These are phyloP conservation scores for Epicauta chinensis DNA, from an alignment of 1,140 invertebrate genomes.

Conservation along the genomic window DNA sequence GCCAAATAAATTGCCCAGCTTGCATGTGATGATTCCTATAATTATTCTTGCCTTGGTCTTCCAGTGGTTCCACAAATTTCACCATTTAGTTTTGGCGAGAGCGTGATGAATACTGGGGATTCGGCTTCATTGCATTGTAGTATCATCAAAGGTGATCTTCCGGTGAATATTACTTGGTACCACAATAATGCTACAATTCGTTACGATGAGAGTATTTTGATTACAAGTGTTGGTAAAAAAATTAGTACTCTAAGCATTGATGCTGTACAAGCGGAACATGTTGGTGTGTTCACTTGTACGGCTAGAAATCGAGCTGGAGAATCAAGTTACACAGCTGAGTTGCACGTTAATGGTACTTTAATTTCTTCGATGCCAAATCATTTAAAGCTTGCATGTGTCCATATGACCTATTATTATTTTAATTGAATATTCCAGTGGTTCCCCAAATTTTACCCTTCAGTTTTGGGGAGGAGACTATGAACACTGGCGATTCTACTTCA, in stretches of 20 bases:
- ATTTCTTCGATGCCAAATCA: neutral
- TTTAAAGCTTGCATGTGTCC: neutral
- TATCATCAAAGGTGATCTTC: conserved; percentile 63
- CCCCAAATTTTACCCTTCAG: conserved; percentile 67
- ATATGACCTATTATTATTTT: neutral
- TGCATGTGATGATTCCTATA: too few species aligned
- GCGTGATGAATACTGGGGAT: conserved; percentile 54
- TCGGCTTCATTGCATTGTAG: conserved; percentile 41
- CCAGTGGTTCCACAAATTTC: conserved; percentile 56
- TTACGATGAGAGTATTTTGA: conserved; percentile 37
- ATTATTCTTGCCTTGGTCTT: too few species aligned
- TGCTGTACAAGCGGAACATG: conserved; percentile 60
- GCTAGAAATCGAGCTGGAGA: conserved; percentile 63
- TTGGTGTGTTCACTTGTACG: conserved; percentile 57
- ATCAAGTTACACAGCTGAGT: conserved; percentile 26
- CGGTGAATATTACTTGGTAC: conserved; percentile 57
- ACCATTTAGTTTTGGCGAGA: conserved; percentile 53
- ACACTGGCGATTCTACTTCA: conserved; percentile 58
- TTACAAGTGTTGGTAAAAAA: conserved; percentile 32
- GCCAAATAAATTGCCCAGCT: too few species aligned
- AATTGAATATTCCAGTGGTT: conserved; percentile 44
- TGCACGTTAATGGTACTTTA: conserved; percentile 25
- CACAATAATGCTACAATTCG: conserved; percentile 47
- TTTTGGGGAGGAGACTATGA: conserved; percentile 63
- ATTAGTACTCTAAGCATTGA: conserved; percentile 57